phyloP scores from a whole-genome alignment of 2,113 vertebrate genomes.

The Helogale parvula region DNA sequence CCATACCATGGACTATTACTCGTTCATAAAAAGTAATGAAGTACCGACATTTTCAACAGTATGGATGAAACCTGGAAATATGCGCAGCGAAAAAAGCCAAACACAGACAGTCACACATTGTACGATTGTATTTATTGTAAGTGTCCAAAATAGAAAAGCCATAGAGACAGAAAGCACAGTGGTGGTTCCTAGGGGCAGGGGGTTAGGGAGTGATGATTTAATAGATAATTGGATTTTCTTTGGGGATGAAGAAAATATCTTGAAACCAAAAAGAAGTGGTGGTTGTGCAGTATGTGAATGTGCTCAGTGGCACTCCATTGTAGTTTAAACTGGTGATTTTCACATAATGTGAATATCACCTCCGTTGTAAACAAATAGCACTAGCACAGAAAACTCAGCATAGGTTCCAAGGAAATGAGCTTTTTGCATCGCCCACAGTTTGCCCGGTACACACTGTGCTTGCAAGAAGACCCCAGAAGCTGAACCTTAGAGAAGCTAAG shows the following conservation, averaged over 20 bases:
- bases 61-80: not conserved
- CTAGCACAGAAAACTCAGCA: fast-evolving
- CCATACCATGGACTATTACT: not conserved
- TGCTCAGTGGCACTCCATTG: not conserved
- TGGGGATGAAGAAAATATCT: not conserved
- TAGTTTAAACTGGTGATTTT: not conserved
- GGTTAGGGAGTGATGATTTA: not conserved
- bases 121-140: not conserved
- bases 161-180: not conserved
- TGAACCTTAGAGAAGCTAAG: not conserved
- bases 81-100: not conserved
- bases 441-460: fast-evolving
- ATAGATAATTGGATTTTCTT: not conserved
- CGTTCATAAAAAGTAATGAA: not conserved
- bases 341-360: not conserved
- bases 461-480: not conserved
- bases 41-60: fast-evolving
- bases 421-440: not conserved
- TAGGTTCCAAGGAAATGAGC: not conserved
- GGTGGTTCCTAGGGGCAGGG: not conserved
- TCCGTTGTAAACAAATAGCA: not conserved
- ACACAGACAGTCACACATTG: not conserved
- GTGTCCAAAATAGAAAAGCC: not conserved
- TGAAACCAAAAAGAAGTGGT: not conserved
- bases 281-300: not conserved